phyloP scores from a whole-genome alignment of 2,797 vertebrate genomes.

The Chiroxiphia lanceolata region DNA sequence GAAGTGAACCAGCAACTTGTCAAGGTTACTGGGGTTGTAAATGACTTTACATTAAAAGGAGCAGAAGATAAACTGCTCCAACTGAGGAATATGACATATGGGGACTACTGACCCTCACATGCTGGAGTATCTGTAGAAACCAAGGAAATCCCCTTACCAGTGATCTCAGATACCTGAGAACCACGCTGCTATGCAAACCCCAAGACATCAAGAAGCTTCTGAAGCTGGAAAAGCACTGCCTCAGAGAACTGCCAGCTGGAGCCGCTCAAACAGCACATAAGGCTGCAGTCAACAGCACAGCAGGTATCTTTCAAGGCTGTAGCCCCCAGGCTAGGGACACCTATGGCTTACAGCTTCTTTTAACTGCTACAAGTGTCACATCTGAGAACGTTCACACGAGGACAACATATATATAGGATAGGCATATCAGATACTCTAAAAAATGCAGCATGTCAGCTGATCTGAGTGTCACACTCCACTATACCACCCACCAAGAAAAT shows the following conservation, averaged over 20 bases:
- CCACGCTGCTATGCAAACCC: not conserved
- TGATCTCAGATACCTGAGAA: not conserved
- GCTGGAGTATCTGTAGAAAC: not conserved
- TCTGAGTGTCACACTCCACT: not conserved
- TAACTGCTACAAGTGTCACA: not conserved
- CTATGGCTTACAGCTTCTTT: not conserved
- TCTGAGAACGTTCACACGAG: not conserved
- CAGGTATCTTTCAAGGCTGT: not conserved
- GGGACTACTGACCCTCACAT: not conserved
- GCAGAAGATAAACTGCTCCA: not conserved
- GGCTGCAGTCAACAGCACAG: not conserved
- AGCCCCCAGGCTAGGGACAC: not conserved
- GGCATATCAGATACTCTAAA: not conserved
- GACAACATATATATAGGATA: rapidly evolving
- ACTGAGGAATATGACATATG: not conserved
- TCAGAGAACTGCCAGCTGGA: not conserved
- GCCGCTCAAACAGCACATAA: not conserved
- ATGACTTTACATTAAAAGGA: not conserved
- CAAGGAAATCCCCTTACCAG: not conserved
- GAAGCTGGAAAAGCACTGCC: not conserved
- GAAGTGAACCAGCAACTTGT: not conserved
- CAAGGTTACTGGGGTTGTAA: not conserved
- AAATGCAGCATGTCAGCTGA: not conserved
- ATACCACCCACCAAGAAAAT: not conserved
- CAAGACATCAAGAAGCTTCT: not conserved